Evolutionary conservation across 1,140 invertebrate genomes (phyloP).

Genomic region (Neodiprion virginianus): DNA sequence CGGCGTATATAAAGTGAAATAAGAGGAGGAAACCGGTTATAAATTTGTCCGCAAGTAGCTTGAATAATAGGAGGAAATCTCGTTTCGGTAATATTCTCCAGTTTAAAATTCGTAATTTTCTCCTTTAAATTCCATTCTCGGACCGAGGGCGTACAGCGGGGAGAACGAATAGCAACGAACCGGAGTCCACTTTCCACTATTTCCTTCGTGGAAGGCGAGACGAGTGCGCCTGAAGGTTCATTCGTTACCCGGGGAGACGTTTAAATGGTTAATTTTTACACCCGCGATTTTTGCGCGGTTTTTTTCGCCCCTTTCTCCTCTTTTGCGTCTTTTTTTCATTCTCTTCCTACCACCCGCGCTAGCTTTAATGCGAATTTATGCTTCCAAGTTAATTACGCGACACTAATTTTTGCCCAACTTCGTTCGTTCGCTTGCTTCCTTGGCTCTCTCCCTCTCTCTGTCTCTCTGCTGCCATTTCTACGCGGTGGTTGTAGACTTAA

Average conservation of each 20-base stretch:
- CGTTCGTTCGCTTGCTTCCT: slow-evolving; percentile 38
- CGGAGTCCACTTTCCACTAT: slow-evolving; percentile 32
- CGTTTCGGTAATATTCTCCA: background rate
- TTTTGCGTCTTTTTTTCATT: background rate
- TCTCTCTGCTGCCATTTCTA: background rate
- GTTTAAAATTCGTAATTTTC: background rate
- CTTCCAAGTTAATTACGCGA: slow-evolving; percentile 56
- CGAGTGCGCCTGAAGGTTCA: slow-evolving; percentile 47
- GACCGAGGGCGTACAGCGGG: background rate
- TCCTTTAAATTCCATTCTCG: background rate
- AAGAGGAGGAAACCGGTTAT: background rate
- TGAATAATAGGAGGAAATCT: slow-evolving; percentile 8
- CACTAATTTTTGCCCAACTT: slow-evolving; percentile 57
- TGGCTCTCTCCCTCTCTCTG: slow-evolving; percentile 4
- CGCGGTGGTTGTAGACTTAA: background rate
- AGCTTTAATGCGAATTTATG: slow-evolving; percentile 57
- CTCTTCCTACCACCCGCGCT: slow-evolving; percentile 26
- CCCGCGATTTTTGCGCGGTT: slow-evolving; percentile 39
- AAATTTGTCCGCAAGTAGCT: background rate
- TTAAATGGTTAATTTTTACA: slow-evolving; percentile 56
- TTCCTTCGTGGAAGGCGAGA: slow-evolving; percentile 16
- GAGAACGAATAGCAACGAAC: no score
- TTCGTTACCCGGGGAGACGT: slow-evolving; percentile 44
- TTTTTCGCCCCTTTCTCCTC: slow-evolving; percentile 8
- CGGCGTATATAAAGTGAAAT: background rate